A percentile compares a stretch with the other conserved stretches of the same genome.
Conservation (phyloP, 1,140 invertebrate genomes). For the Forficula auricularia region DNA sequence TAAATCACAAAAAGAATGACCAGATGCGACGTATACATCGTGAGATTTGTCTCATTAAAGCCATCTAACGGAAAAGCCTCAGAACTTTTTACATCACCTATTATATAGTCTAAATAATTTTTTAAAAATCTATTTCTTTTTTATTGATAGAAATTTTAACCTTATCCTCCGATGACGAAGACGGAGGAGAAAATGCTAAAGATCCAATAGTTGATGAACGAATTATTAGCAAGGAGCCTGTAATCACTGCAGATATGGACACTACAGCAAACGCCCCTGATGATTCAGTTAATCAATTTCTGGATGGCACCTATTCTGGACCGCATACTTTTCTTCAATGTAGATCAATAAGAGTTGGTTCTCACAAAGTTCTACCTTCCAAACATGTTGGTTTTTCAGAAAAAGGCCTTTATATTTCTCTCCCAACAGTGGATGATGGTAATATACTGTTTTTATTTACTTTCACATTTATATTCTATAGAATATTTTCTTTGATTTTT, state of each 20-base stretch:
- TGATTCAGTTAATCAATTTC: slow-evolving; percentile 18
- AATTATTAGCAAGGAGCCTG: not conserved
- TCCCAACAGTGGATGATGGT: slow-evolving; percentile 40
- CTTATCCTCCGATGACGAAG: too few relatives aligned
- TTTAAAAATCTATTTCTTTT: too few relatives aligned
- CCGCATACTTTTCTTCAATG: slow-evolving; percentile 37
- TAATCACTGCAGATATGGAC: not conserved
- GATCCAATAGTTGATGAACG: not conserved
- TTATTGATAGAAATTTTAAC: too few relatives aligned
- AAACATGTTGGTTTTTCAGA: slow-evolving; percentile 44
- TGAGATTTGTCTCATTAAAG: too few relatives aligned
- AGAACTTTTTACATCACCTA: too few relatives aligned
- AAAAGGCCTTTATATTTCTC: slow-evolving; percentile 43
- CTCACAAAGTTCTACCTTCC: slow-evolving; percentile 50
- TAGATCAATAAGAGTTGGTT: slow-evolving; percentile 59
- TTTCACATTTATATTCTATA: slow-evolving; percentile 3
- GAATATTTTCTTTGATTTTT: not conserved
- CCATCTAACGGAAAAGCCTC: too few relatives aligned
- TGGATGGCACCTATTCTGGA: slow-evolving; percentile 17
- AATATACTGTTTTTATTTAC: slow-evolving; percentile 8
- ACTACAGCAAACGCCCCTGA: not conserved
- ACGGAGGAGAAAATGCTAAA: not conserved
- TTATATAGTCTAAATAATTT: too few relatives aligned
- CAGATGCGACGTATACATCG: too few relatives aligned
- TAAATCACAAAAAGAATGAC: too few relatives aligned